phyloP scores from a whole-genome alignment of 1,140 invertebrate genomes.

The Lysiphlebus fabarum region DNA sequence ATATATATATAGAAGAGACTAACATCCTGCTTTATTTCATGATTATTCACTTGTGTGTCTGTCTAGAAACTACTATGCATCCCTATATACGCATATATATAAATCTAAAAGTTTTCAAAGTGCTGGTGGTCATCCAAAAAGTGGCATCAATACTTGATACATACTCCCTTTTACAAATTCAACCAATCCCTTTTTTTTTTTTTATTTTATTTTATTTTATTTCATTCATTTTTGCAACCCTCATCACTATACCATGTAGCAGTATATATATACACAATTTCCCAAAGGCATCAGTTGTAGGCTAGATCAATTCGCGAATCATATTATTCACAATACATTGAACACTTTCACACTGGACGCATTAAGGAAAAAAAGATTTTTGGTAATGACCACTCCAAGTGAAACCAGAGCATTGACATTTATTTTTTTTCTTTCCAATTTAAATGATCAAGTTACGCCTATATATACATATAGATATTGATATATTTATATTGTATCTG shows the following conservation, averaged over 20 bases:
- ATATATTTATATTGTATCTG: too few species aligned
- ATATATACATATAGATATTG: too few species aligned
- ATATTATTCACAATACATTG: constrained; percentile 53
- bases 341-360: constrained; percentile 44
- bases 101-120: constrained; percentile 10
- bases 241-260: too few species aligned
- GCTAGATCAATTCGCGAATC: constrained; percentile 42
- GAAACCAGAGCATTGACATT: not conserved
- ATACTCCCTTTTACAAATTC: constrained; percentile 17
- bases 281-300: not conserved
- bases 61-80: constrained; percentile 3
- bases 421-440: not conserved
- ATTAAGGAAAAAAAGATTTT: constrained; percentile 19
- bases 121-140: constrained; percentile 29
- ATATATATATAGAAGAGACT: not conserved
- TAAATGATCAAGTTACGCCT: not conserved
- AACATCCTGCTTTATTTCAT: too few species aligned
- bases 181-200: constrained; percentile 3
- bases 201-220: not conserved
- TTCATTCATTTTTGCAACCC: not conserved
- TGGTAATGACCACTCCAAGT: constrained; percentile 16
- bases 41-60: too few species aligned
- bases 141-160: constrained; percentile 49
- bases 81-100: not conserved
- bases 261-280: not conserved